Base-by-base conservation (phyloP, 2,113 vertebrate genomes). In the Pseudorasbora parva region DNA sequence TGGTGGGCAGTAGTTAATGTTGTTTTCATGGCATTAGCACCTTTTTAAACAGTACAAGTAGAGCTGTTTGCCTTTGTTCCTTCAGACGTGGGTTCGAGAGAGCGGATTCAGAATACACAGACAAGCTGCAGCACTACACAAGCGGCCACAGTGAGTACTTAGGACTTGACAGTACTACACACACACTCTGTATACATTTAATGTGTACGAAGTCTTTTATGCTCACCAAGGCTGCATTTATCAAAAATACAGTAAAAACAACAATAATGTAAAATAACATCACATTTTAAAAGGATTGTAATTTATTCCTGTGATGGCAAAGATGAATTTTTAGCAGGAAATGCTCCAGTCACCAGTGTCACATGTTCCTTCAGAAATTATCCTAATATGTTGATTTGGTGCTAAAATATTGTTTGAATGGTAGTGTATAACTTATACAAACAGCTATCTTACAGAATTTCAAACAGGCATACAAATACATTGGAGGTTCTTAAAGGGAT, bases 91-190 rank as follows among this genome's bases (percentile, higher is more conserved):
- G 97, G 87, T 99, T 99, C 49, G 98, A 99, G 86, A 93, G 98
- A n/a, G 94, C 96, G 0, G 98, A 99, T 84, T 98, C 97, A 0
- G 97, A 99, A 88, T 99, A 99, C 95, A 99, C 98, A 0, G 97
- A 99, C 95, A 99, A 99, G 89, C 95, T 99, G 88, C 98, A 99
- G 93, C 98, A 99, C 91, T 99, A 99, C 89, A 99, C 97, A 94
- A 99, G 97, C 0, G 98, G 98, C 92, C 98, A 99, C 96, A 97
- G 98, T 99, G 96, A 87, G 98, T 99, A 96, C 86, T 64, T 49
- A 14, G 19, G 5, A 5, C 23, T 47, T 30, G 56, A 25, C 41
- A 51, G 14, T 47, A 15, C 37, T 66, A 14, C 14, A 79, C 15
- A 45, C 54, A 78, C 33, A 15, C 43, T 21, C 33, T 43, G 56